phyloP scores from a whole-genome alignment of 2,888 invertebrate genomes.

The Spialia ferax region DNA sequence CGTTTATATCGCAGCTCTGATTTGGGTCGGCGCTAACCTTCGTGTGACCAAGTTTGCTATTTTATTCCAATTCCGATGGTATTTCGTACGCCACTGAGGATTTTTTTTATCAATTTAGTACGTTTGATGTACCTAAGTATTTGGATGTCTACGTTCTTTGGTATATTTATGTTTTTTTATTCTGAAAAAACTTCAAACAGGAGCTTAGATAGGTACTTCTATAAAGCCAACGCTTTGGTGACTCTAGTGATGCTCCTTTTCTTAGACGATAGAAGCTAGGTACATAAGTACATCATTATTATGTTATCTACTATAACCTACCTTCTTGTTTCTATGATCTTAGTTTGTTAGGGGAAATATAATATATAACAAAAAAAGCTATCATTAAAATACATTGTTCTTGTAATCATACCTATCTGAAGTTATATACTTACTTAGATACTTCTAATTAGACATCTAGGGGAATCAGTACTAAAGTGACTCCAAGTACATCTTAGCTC shows the following conservation, averaged over 20 bases:
- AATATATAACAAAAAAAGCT: too few relatives aligned
- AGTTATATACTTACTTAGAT: too few relatives aligned
- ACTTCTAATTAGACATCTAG: too few relatives aligned
- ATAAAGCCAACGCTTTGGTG: not conserved
- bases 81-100: conserved; percentile 17
- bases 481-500: too few relatives aligned
- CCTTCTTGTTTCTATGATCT: too few relatives aligned
- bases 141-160: not conserved
- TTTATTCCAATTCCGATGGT: conserved; percentile 27
- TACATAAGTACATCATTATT: not conserved
- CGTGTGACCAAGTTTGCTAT: conserved; percentile 30
- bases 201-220: not conserved
- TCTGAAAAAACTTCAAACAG: conserved; percentile 1
- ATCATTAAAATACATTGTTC: too few relatives aligned
- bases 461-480: too few relatives aligned
- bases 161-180: not conserved
- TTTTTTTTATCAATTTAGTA: conserved; percentile 12
- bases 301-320: not conserved
- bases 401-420: too few relatives aligned
- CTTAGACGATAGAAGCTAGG: not conserved
- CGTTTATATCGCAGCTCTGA: conserved; percentile 42
- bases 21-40: conserved; percentile 37
- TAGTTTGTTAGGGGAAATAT: too few relatives aligned
- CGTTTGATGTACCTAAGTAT: not conserved
- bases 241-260: not conserved